Evolutionary conservation across 2,888 invertebrate genomes (phyloP).

Genomic region (Cancer borealis): DNA sequence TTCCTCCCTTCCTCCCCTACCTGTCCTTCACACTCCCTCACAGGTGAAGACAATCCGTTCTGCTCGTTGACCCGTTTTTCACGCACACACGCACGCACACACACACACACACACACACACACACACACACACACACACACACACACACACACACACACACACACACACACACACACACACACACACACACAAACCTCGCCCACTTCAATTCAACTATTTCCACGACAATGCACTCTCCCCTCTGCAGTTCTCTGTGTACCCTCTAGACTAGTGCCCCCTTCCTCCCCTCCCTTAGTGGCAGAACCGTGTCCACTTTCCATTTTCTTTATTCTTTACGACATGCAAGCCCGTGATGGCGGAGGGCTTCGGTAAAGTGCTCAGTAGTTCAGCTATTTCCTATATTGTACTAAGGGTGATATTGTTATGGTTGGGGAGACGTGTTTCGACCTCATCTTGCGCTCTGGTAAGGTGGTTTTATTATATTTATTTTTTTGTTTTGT

Average conservation of each 20-base stretch:
- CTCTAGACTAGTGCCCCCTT: neutral
- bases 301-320: slow-evolving; percentile 9
- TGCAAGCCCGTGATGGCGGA: neutral
- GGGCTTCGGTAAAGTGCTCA: neutral
- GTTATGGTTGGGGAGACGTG: neutral
- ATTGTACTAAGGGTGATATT: neutral
- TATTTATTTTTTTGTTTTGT: neutral
- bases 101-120: slow-evolving; percentile 23
- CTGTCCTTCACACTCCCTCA: slow-evolving; percentile 9
- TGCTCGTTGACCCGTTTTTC: slow-evolving; percentile 14
- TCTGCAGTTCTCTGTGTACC: neutral
- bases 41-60: slow-evolving; percentile 1
- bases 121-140: slow-evolving; percentile 34
- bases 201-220: neutral
- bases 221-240: slow-evolving; percentile 26
- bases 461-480: neutral
- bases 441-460: neutral
- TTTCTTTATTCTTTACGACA: slow-evolving; percentile 38
- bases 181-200: slow-evolving; percentile 22
- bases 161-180: slow-evolving; percentile 32
- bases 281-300: neutral
- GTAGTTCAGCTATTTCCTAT: neutral
- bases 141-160: slow-evolving; percentile 23
- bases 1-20: neutral
- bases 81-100: neutral